Conservation (phyloP, 2,797 vertebrate genomes). For the Poeciliopsis turneri region DNA sequence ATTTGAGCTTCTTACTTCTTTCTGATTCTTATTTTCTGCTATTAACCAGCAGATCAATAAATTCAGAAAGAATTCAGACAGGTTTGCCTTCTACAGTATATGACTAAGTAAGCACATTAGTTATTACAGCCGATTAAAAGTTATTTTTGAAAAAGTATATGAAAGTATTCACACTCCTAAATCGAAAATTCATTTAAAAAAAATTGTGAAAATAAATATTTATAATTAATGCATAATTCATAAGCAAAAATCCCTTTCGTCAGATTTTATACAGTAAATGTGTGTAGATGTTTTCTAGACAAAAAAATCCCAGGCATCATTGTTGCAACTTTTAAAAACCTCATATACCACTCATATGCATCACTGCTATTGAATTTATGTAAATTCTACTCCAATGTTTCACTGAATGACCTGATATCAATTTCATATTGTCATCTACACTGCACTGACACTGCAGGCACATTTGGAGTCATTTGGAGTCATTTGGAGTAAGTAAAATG, state of each 20-base stretch:
- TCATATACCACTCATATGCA: not conserved
- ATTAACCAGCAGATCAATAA: constrained; percentile 24
- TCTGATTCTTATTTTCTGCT: constrained; percentile 4
- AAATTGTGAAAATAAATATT: not conserved
- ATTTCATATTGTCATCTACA: not conserved
- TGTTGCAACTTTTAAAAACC: not conserved
- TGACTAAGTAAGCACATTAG: constrained; percentile 16
- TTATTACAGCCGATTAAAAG: not conserved
- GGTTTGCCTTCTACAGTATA: constrained; percentile 4
- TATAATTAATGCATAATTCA: not conserved
- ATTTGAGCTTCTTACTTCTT: constrained; percentile 15
- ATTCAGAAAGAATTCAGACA: constrained; percentile 12
- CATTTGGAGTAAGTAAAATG: not conserved
- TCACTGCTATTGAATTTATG: not conserved
- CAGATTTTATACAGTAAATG: not conserved
- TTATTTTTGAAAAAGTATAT: not conserved
- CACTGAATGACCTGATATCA: not conserved
- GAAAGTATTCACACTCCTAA: not conserved
- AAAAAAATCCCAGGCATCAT: not conserved
- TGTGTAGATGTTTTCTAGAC: not conserved
- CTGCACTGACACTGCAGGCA: not conserved
- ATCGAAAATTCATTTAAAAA: not conserved
- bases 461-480: not conserved
- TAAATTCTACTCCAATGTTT: not conserved
- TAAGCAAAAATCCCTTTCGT: not conserved